These are phyloP conservation scores for Meteorus sp. DNA, from an alignment of 1,140 invertebrate species.

Conservation along the genomic window DNA sequence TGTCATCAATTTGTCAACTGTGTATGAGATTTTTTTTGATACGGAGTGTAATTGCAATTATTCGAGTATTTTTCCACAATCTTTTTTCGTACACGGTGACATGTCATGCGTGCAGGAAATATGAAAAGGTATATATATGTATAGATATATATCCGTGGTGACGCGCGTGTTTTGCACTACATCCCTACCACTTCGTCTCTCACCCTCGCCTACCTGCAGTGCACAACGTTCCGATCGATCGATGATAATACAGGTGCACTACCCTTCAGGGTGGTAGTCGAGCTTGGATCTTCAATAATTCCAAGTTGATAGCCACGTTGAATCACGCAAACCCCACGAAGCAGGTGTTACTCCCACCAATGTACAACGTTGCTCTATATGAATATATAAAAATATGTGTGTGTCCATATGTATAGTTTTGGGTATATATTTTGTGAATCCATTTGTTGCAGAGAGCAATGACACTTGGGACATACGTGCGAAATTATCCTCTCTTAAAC, in stretches of 20 bases:
- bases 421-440: no score
- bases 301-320: slow-evolving; percentile 41
- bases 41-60: no score
- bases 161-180: not conserved
- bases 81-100: no score
- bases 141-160: not conserved
- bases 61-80: no score
- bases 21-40: no score
- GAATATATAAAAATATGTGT: not conserved
- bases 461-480: no score
- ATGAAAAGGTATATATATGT: no score
- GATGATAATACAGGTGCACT: slow-evolving; percentile 40
- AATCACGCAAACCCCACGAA: slow-evolving; percentile 40
- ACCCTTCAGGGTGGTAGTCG: slow-evolving; percentile 34
- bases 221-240: slow-evolving; percentile 25
- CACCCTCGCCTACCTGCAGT: not conserved
- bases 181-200: not conserved
- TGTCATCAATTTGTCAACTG: no score
- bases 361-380: slow-evolving; percentile 21
- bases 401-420: no score
- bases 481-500: no score
- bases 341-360: slow-evolving; percentile 36
- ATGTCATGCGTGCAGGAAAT: no score
- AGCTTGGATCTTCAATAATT: slow-evolving; percentile 45
- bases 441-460: no score